Base-by-base conservation (phyloP, 2,888 invertebrate species). In the Branchellion lobata region DNA sequence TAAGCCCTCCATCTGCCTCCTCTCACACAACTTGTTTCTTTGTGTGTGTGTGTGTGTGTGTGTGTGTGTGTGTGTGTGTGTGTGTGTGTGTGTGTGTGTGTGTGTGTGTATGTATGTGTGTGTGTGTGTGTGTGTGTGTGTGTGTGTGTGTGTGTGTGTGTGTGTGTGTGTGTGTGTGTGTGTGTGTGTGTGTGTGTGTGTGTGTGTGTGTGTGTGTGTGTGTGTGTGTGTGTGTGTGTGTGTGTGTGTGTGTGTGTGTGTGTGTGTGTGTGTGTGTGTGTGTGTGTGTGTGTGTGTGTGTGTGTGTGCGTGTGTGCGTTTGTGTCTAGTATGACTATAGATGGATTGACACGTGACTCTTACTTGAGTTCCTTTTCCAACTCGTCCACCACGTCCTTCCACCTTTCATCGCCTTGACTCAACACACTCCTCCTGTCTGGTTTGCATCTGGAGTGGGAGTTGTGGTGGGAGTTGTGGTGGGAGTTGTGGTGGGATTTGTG, bases 381-480 rank as follows among this genome's bases (percentile, higher is more conserved):
- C 61, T 82, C 82, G 27, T 81, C 34, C 69, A 82, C 82, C 33
- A 82, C 82, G 34, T 81, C 82, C 71, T 73, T 81, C 82, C 82
- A 82, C 73, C 79, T 53, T 27, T 82, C 82, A 57, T 82, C 79
- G 34, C 82, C 82, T 36, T 82, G 78, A 72, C 82, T 82, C n/a
- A 81, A 78, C 33, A 82, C 74, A 65, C 82, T 82, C 68, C 82
- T 80, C 71, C 82, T 47, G 68, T 80, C 74, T 18, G 80, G 72
- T 29, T 61, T 73, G 1, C 47, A 68, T 27, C 73, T 78, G 57
- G 8, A 11, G 34, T 11, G 3, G 3, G 11, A n/a, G n/a, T n/a
- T n/a, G n/a, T n/a, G n/a, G n/a, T n/a, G n/a, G n/a, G n/a, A n/a
- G n/a, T n/a, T n/a, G n/a, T n/a, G n/a, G n/a, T n/a, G n/a, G n/a